Conservation (phyloP, 1,140 invertebrate species). For the Thaumetopoea pityocampa region DNA sequence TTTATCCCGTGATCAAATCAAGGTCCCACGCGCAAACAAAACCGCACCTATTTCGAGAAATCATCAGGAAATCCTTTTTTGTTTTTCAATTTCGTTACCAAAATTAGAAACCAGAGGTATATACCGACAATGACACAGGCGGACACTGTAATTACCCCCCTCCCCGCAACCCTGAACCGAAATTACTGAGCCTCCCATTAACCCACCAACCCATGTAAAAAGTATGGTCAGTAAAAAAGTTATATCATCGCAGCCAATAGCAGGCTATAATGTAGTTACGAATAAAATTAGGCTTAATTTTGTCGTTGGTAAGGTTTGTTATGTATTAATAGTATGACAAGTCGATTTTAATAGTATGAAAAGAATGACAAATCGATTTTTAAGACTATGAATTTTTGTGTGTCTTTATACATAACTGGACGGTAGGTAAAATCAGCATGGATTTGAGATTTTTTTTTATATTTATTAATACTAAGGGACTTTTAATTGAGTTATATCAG, state of each 20-base stretch:
- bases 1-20: too few species aligned
- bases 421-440: slow-evolving; percentile 12
- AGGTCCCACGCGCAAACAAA: too few species aligned
- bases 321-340: slow-evolving; percentile 14
- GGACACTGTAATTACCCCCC: slow-evolving; percentile 56
- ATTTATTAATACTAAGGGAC: slow-evolving; percentile 1
- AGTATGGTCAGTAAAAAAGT: slow-evolving; percentile 31
- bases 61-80: slow-evolving; percentile 15
- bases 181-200: slow-evolving; percentile 55
- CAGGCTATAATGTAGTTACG: slow-evolving; percentile 9
- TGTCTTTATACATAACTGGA: slow-evolving; percentile 5
- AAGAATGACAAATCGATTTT: slow-evolving; percentile 27
- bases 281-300: slow-evolving; percentile 29
- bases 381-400: slow-evolving; percentile 14
- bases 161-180: slow-evolving; percentile 27
- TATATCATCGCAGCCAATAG: slow-evolving; percentile 37
- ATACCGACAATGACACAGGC: slow-evolving; percentile 56
- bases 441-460: slow-evolving; percentile 19
- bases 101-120: slow-evolving; percentile 43
- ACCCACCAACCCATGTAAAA: slow-evolving; percentile 52
- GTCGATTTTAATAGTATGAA: too few species aligned
- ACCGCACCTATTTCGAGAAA: too few species aligned
- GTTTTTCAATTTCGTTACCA: slow-evolving; percentile 46
- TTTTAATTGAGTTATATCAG: background rate
- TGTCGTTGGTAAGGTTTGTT: slow-evolving; percentile 10